A percentile compares a stretch with the other conserved stretches of the same genome.
Evolutionary conservation across 2,888 invertebrate species (phyloP).

Genomic region (Caenorhabditis sp.): DNA sequence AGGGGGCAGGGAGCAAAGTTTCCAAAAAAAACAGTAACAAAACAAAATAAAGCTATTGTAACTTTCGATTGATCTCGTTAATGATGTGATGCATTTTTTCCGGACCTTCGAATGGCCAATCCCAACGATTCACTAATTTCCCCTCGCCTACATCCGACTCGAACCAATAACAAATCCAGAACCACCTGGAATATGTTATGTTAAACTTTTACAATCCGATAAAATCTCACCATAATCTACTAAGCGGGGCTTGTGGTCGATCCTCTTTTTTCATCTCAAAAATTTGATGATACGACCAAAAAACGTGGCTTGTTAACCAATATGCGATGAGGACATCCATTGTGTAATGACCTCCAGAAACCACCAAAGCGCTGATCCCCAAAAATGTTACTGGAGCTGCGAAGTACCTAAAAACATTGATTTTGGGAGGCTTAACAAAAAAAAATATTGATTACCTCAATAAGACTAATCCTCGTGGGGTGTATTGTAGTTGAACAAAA

Average conservation of each 20-base stretch:
- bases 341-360: constrained; percentile 70
- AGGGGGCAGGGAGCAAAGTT: neutral
- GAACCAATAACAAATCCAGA: constrained; percentile 69
- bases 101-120: constrained; percentile 59
- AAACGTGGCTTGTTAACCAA: constrained; percentile 67
- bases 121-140: constrained; percentile 62
- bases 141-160: constrained; percentile 66
- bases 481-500: constrained; percentile 68
- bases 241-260: constrained; percentile 56
- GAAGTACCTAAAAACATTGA: no score
- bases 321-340: constrained; percentile 71
- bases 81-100: constrained; percentile 45
- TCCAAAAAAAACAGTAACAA: neutral
- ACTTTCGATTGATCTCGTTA: constrained; percentile 44
- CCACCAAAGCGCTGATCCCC: constrained; percentile 69
- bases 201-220: neutral
- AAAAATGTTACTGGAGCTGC: constrained; percentile 68
- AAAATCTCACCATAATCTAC: constrained; percentile 59
- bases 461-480: constrained; percentile 59
- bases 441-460: no score
- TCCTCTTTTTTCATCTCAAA: constrained; percentile 63
- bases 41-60: constrained; percentile 27
- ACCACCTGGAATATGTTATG: constrained; percentile 58
- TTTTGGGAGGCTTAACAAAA: no score
- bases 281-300: constrained; percentile 88